Conservation (phyloP, 2,888 invertebrate genomes). For the Agriopis marginaria region DNA sequence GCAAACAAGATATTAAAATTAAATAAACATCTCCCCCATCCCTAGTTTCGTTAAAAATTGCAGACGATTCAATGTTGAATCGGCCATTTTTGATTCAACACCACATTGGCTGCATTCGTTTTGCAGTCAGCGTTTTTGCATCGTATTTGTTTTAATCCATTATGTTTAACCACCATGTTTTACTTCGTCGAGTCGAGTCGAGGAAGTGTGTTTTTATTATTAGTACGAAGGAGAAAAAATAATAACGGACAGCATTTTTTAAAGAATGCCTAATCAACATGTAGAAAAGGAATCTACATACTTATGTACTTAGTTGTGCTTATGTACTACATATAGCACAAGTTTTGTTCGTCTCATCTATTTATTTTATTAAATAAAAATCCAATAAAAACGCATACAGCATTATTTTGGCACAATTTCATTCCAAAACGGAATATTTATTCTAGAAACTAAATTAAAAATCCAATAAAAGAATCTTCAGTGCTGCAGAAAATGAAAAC, state of each 20-base stretch:
- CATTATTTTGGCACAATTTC: not conserved
- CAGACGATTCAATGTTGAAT: slow-evolving; percentile 63
- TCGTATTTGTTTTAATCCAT: slow-evolving; percentile 66
- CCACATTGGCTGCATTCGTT: slow-evolving; percentile 63
- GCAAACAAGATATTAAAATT: not conserved
- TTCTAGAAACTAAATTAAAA: slow-evolving; percentile 8
- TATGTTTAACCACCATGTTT: slow-evolving; percentile 47
- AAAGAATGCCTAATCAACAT: no score
- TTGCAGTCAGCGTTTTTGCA: slow-evolving; percentile 72
- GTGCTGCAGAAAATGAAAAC: slow-evolving; percentile 20
- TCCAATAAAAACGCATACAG: not conserved
- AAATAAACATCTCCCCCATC: slow-evolving; percentile 11
- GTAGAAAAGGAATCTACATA: no score
- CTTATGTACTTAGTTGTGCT: no score
- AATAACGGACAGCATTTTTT: not conserved
- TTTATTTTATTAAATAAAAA: not conserved
- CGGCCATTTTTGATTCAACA: slow-evolving; percentile 76
- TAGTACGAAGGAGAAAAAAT: not conserved
- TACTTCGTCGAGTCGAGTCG: no score
- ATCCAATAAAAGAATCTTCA: slow-evolving; percentile 9
- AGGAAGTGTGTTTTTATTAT: not conserved
- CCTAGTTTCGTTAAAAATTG: slow-evolving; percentile 65
- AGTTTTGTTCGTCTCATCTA: not conserved
- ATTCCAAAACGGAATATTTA: not conserved
- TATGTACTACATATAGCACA: no score